These are phyloP conservation scores for Tupaia tana DNA, from an alignment of 2,113 vertebrate species.

Conservation along the genomic window DNA sequence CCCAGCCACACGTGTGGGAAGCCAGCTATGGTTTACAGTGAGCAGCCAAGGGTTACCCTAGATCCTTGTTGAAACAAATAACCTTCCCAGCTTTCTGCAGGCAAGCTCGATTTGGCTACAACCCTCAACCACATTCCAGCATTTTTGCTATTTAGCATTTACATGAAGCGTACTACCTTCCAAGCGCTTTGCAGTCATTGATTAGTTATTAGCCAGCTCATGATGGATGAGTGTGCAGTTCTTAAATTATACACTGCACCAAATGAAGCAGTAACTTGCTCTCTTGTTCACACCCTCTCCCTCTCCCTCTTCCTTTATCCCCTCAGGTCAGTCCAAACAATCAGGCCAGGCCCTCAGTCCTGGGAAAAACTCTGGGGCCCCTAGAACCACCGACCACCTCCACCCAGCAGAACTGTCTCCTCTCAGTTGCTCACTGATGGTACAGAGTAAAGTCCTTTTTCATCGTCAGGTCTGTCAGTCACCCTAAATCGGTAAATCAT, in stretches of 20 bases:
- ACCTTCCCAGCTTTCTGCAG: neutral
- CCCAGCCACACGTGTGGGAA: neutral
- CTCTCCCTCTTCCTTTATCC: neutral
- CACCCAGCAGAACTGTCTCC: neutral
- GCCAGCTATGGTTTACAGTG: neutral
- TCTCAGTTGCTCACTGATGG: neutral
- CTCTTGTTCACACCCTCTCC: neutral
- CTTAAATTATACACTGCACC: conserved; percentile 28
- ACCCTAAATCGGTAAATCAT: neutral
- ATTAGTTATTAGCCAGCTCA: conserved; percentile 25
- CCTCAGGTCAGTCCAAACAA: neutral
- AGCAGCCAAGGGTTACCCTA: neutral
- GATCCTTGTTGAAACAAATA: neutral
- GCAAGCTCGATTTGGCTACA: neutral
- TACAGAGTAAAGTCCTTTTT: neutral
- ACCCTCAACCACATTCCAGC: conserved; percentile 23
- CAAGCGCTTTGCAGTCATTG: conserved; percentile 43
- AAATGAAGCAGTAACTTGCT: neutral
- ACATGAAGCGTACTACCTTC: neutral
- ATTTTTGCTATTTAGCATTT: conserved; percentile 35
- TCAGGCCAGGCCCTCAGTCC: neutral
- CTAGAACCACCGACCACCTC: neutral
- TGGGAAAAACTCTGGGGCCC: neutral
- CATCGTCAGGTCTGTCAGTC: conserved; percentile 10
- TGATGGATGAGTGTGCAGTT: neutral